Evolutionary conservation across 2,797 vertebrate species (phyloP).

Genomic region (Gymnoscopelus braueri): DNA sequence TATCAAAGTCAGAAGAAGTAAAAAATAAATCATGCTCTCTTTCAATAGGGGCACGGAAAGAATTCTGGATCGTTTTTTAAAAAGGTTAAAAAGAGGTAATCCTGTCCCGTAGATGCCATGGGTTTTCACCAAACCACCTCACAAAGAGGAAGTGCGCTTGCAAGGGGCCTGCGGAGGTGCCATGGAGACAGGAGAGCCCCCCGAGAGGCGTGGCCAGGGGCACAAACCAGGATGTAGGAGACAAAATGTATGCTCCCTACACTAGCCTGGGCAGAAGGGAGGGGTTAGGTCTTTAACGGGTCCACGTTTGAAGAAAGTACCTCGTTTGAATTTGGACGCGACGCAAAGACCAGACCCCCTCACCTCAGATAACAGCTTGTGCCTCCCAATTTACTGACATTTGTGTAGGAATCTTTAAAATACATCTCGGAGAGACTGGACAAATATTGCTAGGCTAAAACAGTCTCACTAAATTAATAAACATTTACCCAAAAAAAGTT

Average conservation of each 20-base stretch:
- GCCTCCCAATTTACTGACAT: constrained; percentile 71
- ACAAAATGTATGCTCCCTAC: constrained; percentile 47
- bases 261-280: constrained; percentile 37
- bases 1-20: constrained; percentile 82
- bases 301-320: constrained; percentile 80
- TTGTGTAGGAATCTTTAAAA: constrained; percentile 78
- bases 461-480: constrained; percentile 75
- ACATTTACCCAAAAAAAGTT: constrained; percentile 68
- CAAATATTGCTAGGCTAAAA: constrained; percentile 85
- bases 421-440: constrained; percentile 74
- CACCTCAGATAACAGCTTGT: constrained; percentile 45
- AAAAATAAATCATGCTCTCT: constrained; percentile 83
- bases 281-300: constrained; percentile 59
- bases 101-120: constrained; percentile 65
- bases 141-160: constrained; percentile 73
- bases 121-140: constrained; percentile 45
- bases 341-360: constrained; percentile 56
- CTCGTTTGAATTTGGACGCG: constrained; percentile 82
- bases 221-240: constrained; percentile 63
- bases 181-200: constrained; percentile 61
- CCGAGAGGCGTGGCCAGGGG: constrained; percentile 54
- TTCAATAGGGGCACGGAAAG: constrained; percentile 76
- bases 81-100: constrained; percentile 82
- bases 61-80: constrained; percentile 68
- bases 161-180: constrained; percentile 61